Evolutionary conservation across 2,888 invertebrate genomes (phyloP), one percentile per base, ranked within the genome.

Genomic region (Chrysina gloriosa): DNA sequence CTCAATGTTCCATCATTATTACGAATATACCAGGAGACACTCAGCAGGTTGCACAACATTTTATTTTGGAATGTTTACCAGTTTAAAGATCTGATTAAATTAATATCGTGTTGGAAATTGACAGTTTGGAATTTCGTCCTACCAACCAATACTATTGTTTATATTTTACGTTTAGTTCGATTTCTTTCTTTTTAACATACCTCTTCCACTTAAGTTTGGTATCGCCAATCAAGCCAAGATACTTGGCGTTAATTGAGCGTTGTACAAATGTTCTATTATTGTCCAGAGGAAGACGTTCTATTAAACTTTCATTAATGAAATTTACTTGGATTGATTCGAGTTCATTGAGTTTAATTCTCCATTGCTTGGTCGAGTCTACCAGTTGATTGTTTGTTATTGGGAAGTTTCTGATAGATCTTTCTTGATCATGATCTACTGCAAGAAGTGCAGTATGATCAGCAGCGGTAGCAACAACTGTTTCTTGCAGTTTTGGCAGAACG

Each of bases 1-100:
- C 27, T 54, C 31, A 29, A 14, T 29, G n/a, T n/a, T 14, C 25
- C 6, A 29, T 54, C 54, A n/a, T 9, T 1, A 16, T 54, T 54
- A 5, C 54, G 2, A 29, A 54, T 7, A 14, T 29, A 54, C 54
- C 27, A 29, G 0, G 54, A 1, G 16, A 3, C n/a, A 54, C 21
- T 29, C 14, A 48, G 11, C 3, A 4, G 5, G 39, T 5, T n/a
- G 3, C 39, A n/a, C 11, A 39, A n/a, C 6, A 39, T 11, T 39
- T 54, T 29, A 9, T 54, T 54, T 16, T 54, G n/a, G 14, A 54
- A 54, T 54, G 31, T 29, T 54, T 54, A 11, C 6, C n/a, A n/a
- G 42, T 42, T 6, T 42, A 4, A 42, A 42, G n/a, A n/a, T 42
- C 42, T 42, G 42, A 11, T 42, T 42, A 42, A n/a, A 42, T 42